Evolutionary conservation across 2,113 vertebrate genomes (phyloP).

Genomic region (Pseudorasbora parva): DNA sequence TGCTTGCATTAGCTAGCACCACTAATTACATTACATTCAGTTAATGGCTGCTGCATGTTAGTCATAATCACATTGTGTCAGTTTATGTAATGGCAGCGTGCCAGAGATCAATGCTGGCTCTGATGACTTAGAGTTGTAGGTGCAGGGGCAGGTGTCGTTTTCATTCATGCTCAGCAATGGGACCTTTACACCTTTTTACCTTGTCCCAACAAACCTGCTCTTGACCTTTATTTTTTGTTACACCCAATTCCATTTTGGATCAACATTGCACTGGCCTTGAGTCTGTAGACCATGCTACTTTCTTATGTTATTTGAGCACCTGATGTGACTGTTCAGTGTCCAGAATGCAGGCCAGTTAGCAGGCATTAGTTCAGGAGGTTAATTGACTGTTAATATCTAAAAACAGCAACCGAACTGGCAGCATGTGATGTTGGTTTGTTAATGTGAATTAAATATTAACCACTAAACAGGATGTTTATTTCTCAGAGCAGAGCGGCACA

Average conservation of each 20-base stretch:
- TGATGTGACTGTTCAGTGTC: not conserved
- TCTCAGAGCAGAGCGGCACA: not conserved
- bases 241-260: not conserved
- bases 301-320: constrained; percentile 12
- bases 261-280: not conserved
- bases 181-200: constrained; percentile 27
- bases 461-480: not conserved
- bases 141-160: not conserved
- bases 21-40: not conserved
- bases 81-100: not conserved
- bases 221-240: constrained; percentile 41
- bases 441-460: constrained; percentile 12
- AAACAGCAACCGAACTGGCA: constrained; percentile 16
- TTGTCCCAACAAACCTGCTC: not conserved
- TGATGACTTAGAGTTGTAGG: not conserved
- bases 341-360: not conserved
- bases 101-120: constrained; percentile 2
- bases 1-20: not conserved
- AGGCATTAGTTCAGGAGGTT: constrained; percentile 12
- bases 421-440: constrained; percentile 1
- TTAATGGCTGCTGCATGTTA: not conserved
- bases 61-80: constrained; percentile 24
- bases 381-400: constrained; percentile 11
- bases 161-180: constrained; percentile 6
- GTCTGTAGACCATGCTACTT: not conserved